Evolutionary conservation across 2,113 vertebrate species (phyloP).

Genomic region (Serinus canaria): DNA sequence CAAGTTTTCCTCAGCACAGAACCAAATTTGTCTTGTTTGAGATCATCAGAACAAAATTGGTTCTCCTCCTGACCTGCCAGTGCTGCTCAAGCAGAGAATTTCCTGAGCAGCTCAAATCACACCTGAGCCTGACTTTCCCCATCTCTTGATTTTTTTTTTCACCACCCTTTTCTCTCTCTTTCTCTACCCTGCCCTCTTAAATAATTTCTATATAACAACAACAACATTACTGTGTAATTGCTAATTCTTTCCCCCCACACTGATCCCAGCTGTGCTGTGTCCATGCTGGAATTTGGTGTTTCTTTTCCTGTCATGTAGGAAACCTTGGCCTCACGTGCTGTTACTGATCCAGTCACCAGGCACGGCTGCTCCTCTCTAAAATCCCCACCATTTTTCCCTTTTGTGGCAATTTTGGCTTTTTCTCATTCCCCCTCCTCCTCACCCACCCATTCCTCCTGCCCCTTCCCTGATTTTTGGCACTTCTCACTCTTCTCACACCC

Average conservation of each 20-base stretch:
- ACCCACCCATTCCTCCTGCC: neutral
- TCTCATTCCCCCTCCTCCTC: neutral
- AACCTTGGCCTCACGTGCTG: neutral
- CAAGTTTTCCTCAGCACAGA: neutral
- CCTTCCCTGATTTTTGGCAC: neutral
- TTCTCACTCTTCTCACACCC: fast-evolving
- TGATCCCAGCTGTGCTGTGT: neutral
- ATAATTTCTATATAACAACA: neutral
- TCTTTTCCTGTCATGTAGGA: neutral
- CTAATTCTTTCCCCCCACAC: neutral
- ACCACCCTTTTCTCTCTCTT: neutral
- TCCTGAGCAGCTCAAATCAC: neutral
- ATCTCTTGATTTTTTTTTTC: neutral
- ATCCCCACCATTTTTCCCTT: neutral
- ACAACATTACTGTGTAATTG: neutral
- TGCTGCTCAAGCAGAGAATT: neutral
- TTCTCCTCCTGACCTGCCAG: neutral
- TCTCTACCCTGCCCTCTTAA: neutral
- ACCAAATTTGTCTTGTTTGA: neutral
- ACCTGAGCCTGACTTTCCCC: neutral
- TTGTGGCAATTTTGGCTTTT: neutral
- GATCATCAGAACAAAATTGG: neutral
- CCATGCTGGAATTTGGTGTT: neutral
- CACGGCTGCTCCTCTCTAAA: neutral
- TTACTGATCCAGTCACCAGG: neutral